Percentiles rank a stretch among this genome's conserved stretches.
Conservation (phyloP, 2,797 vertebrate genomes). For the Takifugu rubripes region DNA sequence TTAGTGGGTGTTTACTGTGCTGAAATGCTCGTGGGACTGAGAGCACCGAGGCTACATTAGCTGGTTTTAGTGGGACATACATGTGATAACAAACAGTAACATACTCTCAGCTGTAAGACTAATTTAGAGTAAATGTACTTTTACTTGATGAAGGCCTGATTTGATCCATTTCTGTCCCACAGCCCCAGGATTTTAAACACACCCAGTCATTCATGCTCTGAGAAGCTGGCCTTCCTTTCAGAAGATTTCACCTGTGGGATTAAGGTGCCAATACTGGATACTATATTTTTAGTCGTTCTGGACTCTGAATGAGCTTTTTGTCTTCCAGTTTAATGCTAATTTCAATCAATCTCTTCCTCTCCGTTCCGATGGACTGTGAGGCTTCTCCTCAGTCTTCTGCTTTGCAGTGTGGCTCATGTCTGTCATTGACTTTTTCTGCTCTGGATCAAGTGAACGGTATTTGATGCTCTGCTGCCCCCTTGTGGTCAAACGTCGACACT, state of each 20-base stretch:
- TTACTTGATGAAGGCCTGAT: neutral
- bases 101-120: too few relatives aligned
- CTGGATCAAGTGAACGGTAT: conserved; percentile 25
- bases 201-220: conserved; percentile 92
- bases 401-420: conserved; percentile 35
- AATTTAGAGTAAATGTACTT: too few relatives aligned
- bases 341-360: conserved; percentile 17
- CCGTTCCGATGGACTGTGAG: conserved; percentile 11
- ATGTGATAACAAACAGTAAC: too few relatives aligned
- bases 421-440: conserved; percentile 27
- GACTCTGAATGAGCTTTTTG: conserved; percentile 41
- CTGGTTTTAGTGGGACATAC: neutral
- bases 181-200: conserved; percentile 93
- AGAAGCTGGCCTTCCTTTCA: conserved; percentile 55
- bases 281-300: neutral
- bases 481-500: conserved; percentile 39
- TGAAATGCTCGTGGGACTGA: too few relatives aligned
- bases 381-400: conserved; percentile 32
- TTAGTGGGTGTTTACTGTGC: too few relatives aligned
- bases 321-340: conserved; percentile 29
- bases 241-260: conserved; percentile 6
- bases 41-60: too few relatives aligned
- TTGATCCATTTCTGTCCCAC: neutral
- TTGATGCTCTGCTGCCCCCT: conserved; percentile 56
- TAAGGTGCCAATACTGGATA: conserved; percentile 58